These are phyloP conservation scores for Rugalucina vietnamica DNA, from an alignment of 2,888 invertebrate species.

Conservation along the genomic window DNA sequence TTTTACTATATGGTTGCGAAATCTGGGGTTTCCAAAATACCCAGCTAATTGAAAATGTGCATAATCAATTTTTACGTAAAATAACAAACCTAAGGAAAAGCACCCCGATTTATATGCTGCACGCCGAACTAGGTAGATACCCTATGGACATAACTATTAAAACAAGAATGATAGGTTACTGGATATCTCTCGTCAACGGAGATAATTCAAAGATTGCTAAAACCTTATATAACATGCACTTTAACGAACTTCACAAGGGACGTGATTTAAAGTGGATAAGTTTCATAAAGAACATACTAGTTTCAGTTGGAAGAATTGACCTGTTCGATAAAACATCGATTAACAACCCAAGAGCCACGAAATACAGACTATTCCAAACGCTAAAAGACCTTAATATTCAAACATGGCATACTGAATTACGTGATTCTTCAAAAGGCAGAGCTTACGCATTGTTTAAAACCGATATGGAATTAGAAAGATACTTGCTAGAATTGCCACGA, in stretches of 20 bases:
- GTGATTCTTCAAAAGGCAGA: background rate
- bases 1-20: constrained; percentile 3
- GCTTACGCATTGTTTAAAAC: background rate
- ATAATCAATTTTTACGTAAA: constrained; percentile 1
- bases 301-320: background rate
- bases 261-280: background rate
- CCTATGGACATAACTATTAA: constrained; percentile 15
- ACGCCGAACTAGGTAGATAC: background rate
- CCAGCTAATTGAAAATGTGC: constrained; percentile 31
- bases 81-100: constrained; percentile 16
- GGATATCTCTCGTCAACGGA: constrained; percentile 4
- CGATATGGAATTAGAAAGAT: background rate
- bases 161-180: constrained; percentile 20
- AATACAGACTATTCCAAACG: background rate
- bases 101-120: constrained; percentile 9
- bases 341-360: background rate
- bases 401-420: background rate
- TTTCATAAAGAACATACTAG: background rate
- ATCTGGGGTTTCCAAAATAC: constrained; percentile 40
- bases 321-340: background rate
- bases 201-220: constrained; percentile 10
- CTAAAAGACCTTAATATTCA: background rate
- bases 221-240: background rate
- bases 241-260: background rate
- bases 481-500: background rate